phyloP scores from a whole-genome alignment of 1,140 invertebrate species.

The Myzus persicae region DNA sequence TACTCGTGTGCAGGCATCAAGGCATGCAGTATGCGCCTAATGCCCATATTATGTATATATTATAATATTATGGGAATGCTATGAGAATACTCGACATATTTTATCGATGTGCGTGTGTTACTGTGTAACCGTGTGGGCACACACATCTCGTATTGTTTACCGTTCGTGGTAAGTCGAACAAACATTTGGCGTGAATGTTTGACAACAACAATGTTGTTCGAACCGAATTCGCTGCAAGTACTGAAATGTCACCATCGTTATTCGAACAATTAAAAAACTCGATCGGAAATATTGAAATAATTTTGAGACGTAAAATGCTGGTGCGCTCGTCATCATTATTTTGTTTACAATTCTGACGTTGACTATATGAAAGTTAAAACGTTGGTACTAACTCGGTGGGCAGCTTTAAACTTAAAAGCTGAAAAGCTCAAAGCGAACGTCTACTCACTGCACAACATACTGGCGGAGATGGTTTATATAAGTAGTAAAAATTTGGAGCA shows the following conservation, averaged over 20 bases:
- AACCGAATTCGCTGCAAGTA: not conserved
- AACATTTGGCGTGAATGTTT: not conserved
- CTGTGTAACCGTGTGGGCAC: not conserved
- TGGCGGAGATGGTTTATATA: not conserved
- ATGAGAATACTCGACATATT: not conserved
- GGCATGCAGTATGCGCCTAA: not conserved
- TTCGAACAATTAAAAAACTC: not conserved
- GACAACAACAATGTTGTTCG: not conserved
- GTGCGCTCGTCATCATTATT: too few relatives aligned
- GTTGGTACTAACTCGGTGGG: too few relatives aligned
- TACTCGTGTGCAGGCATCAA: too few relatives aligned
- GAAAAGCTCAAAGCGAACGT: not conserved
- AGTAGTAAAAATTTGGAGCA: not conserved
- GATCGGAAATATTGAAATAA: not conserved
- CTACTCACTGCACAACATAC: not conserved
- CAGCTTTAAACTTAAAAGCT: not conserved
- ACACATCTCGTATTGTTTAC: not conserved
- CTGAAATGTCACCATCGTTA: not conserved
- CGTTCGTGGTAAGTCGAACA: not conserved
- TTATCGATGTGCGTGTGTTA: not conserved
- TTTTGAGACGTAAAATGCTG: not conserved
- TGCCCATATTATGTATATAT: not conserved
- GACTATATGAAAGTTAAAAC: too few relatives aligned
- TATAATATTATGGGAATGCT: not conserved
- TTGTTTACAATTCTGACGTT: not conserved